A percentile compares a stretch with the other conserved stretches of the same genome.
These are phyloP conservation scores for Atta texana DNA, from an alignment of 1,140 invertebrate genomes.

Conservation along the genomic window DNA sequence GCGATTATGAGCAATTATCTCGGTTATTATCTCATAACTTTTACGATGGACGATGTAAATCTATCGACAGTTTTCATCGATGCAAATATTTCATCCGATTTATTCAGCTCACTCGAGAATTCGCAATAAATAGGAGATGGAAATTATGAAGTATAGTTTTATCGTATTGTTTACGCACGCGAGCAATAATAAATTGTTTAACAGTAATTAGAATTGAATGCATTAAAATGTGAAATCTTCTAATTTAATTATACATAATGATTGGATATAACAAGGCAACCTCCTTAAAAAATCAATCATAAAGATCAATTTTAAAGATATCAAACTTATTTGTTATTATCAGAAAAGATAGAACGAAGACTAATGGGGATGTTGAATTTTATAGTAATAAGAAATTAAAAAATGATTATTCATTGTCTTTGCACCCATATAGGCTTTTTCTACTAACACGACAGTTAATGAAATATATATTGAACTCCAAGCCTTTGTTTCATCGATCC, in stretches of 20 bases:
- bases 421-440: too few relatives aligned
- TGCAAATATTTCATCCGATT: not conserved
- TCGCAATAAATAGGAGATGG: not conserved
- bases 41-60: not conserved
- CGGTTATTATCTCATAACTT: not conserved
- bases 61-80: not conserved
- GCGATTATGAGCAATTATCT: not conserved
- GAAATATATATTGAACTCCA: too few relatives aligned
- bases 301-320: too few relatives aligned
- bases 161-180: not conserved
- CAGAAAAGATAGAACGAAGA: too few relatives aligned
- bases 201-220: not conserved
- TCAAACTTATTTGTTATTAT: too few relatives aligned
- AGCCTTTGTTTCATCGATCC: too few relatives aligned
- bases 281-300: too few relatives aligned
- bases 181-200: not conserved
- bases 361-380: too few relatives aligned
- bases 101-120: not conserved
- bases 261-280: too few relatives aligned
- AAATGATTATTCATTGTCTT: too few relatives aligned
- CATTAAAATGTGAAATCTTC: not conserved
- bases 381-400: too few relatives aligned
- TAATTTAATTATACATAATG: not conserved
- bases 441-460: too few relatives aligned
- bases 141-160: not conserved